These are phyloP conservation scores for Dendrocopos noguchii DNA, from an alignment of 2,113 vertebrate genomes.

Conservation along the genomic window DNA sequence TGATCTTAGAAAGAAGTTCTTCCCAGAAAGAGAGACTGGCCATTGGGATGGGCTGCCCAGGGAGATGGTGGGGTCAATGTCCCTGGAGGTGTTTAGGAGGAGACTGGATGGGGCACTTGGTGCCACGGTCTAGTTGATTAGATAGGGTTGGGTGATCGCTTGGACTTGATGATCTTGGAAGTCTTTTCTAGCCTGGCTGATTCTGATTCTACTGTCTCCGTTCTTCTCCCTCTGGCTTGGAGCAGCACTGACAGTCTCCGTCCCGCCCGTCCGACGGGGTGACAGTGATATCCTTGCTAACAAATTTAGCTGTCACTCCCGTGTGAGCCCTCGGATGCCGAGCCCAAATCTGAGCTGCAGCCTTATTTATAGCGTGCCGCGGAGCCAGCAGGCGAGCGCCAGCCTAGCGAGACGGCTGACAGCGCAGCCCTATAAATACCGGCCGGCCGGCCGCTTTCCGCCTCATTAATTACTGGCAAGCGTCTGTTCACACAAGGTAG, in stretches of 20 bases:
- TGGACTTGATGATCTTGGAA: too few relatives aligned
- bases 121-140: too few relatives aligned
- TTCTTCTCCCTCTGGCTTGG: fast-evolving
- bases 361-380: neutral
- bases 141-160: too few relatives aligned
- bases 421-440: neutral
- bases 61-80: too few relatives aligned
- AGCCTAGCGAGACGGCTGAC: fast-evolving
- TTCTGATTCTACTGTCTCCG: too few relatives aligned
- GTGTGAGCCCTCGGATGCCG: too few relatives aligned
- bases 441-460: neutral
- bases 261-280: neutral
- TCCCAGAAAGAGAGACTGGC: too few relatives aligned
- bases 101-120: too few relatives aligned
- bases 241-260: neutral
- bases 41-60: too few relatives aligned
- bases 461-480: neutral
- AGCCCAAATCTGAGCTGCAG: neutral
- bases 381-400: fast-evolving
- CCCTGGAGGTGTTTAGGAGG: too few relatives aligned
- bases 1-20: too few relatives aligned
- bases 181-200: too few relatives aligned
- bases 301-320: neutral
- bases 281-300: neutral
- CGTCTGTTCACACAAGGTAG: fast-evolving